A percentile compares a stretch with the other conserved stretches of the same genome.
phyloP scores from a whole-genome alignment of 2,888 invertebrate genomes.

The Amiota communis region DNA sequence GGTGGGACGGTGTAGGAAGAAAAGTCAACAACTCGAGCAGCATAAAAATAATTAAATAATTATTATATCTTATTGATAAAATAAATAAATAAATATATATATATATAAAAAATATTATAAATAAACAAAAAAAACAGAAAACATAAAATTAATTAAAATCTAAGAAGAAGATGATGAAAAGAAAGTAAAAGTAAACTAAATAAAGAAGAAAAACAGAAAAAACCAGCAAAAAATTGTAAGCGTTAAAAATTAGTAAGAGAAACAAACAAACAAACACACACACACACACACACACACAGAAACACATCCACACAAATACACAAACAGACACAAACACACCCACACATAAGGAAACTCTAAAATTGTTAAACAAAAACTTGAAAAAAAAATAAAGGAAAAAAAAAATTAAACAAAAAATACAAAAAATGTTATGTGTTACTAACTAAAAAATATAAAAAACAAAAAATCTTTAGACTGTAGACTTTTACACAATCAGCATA shows the following conservation, averaged over 20 bases:
- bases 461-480: slow-evolving; percentile 28
- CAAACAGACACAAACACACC: slow-evolving; percentile 43
- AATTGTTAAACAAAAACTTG: slow-evolving; percentile 17
- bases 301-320: slow-evolving; percentile 6
- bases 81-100: slow-evolving; percentile 12
- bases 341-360: slow-evolving; percentile 44
- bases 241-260: slow-evolving; percentile 48
- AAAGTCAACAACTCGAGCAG: background rate
- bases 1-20: no score
- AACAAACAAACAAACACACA: slow-evolving; percentile 39
- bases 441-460: slow-evolving; percentile 1
- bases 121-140: slow-evolving; percentile 28
- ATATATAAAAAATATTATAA: slow-evolving; percentile 39
- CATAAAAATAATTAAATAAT: slow-evolving; percentile 4
- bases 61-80: slow-evolving; percentile 21
- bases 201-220: slow-evolving; percentile 43
- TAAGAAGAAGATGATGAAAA: background rate
- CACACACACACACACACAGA: slow-evolving; percentile 10
- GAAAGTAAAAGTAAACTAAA: slow-evolving; percentile 44
- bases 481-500: slow-evolving; percentile 28
- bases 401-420: slow-evolving; percentile 22
- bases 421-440: slow-evolving; percentile 28
- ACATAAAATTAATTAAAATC: no score
- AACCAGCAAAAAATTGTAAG: slow-evolving; percentile 42
- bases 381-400: slow-evolving; percentile 19